Base-by-base conservation (phyloP, 2,113 vertebrate species). In the Rhinopomastus cyanomelas region DNA sequence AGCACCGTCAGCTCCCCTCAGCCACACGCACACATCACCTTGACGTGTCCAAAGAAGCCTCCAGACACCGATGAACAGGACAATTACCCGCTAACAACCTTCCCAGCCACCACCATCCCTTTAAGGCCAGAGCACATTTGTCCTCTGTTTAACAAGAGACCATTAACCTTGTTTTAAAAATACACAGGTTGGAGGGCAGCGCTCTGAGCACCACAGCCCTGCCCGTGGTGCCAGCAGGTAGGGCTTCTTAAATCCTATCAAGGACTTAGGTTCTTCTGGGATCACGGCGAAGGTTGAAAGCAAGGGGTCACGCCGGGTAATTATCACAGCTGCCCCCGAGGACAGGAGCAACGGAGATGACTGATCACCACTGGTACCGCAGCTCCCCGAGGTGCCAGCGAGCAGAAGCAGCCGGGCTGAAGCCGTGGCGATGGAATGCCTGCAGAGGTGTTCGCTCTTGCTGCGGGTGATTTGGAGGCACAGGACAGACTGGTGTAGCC, bases 141-240 rank as follows among this genome's bases (percentile, higher is more conserved):
- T 84, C 88, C 81, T 76, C 60, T 52, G 87, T 85, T 77, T 57
- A 87, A 85, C 59, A 91, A 90, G 74, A 18, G 61, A 84, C 55
- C 81, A 30, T 94, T 95, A 96, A 95, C 81, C 82, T 95, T 94
- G 69, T 69, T 95, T 92, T 91, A 92, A 91, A 94, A 93, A 91
- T 80, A 77, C 93, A 60, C 85, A 52, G 29, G 59, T 56, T 90
- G 90, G 66, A 93, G 34, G 62, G 85, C 84, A 87, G 49, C 12
- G 23, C 30, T 60, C 81, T 53, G 48, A 78, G 71, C n/a, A 23
- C 53, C 68, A n/a, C 22, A 30, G 30, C 87, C 61, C 49, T 87
- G 59, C 55, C 92, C 81, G 87, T 71, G 36, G 39, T 93, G 86
- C 88, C 88, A 95, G 64, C 59, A 73, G 74, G 39, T 42, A n/a